Base-by-base conservation (phyloP, 2,113 vertebrate genomes). In the Gadus chalcogrammus region DNA sequence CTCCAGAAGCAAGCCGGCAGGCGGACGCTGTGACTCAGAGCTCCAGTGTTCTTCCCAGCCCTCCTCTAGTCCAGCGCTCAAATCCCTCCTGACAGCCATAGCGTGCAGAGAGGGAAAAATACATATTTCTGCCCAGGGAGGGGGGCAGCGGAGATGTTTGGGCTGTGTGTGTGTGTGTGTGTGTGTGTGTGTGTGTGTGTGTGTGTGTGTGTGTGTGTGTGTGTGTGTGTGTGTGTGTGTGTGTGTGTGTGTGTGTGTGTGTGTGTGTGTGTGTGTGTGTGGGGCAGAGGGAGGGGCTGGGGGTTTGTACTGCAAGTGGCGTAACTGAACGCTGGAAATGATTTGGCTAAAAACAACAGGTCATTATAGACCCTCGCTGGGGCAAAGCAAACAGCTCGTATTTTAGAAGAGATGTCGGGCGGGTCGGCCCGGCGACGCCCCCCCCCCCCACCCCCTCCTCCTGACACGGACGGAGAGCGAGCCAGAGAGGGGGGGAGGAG, bases 321-420 rank as follows among this genome's bases (percentile, higher is more conserved):
- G 89, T 93, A 93, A 94, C 89, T 92, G 93, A 94, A 94, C 92
- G 93, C 94, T 96, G 95, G 94, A 97, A 96, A 92, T 95, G 94
- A 95, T 97, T 96, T 95, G 91, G 94, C 93, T 93, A 93, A 94
- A 94, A 95, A 95, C 93, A 96, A 95, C 94, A 96, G 92, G 91
- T 94, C 92, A 94, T 95, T 95, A 94, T 91, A 91, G 93, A 90
- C 92, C 93, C 93, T 91, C 75, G 90, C 92, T 92, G 94, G 94
- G 93, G 93, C 94, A 95, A 96, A 95, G 93, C 91, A 94, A 94
- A 95, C 94, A 94, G 93, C 93, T 95, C 94, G 92, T 95, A 95
- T 96, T 95, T 95, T 90, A 90, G 77, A 59, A 71, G 75, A 74
- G 52, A 67, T 12, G 55, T 28, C 53, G 64, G 68, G 64, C 35